These are phyloP conservation scores for Sinelater perroti DNA, from an alignment of 2,888 invertebrate genomes.

Conservation along the genomic window DNA sequence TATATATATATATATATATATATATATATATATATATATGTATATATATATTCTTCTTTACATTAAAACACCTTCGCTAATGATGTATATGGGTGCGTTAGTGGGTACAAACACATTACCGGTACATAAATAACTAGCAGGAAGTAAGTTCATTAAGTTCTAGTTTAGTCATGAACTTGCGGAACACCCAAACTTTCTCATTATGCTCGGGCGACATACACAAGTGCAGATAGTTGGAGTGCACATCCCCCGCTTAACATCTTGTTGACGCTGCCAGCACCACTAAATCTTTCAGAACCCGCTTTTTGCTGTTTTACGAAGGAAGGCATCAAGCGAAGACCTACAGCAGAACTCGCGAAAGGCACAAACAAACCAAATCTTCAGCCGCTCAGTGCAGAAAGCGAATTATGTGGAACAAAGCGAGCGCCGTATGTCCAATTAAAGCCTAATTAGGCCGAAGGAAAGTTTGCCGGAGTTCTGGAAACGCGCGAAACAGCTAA, in stretches of 20 bases:
- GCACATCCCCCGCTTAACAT: background rate
- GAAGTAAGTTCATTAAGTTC: slow-evolving; percentile 11
- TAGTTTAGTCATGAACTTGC: slow-evolving; percentile 6
- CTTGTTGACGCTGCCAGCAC: background rate
- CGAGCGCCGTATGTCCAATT: slow-evolving; percentile 31
- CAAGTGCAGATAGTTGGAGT: background rate
- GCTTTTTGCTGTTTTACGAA: background rate
- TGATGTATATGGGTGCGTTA: too few relatives aligned
- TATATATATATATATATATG: too few relatives aligned
- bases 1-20: too few relatives aligned
- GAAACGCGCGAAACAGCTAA: slow-evolving; percentile 21
- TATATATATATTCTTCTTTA: too few relatives aligned
- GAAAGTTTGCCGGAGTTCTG: slow-evolving; percentile 23
- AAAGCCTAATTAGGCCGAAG: slow-evolving; percentile 31
- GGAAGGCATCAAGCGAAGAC: too few relatives aligned
- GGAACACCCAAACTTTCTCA: slow-evolving; percentile 11
- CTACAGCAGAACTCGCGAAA: too few relatives aligned
- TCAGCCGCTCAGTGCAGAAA: slow-evolving; percentile 8
- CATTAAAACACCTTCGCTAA: too few relatives aligned
- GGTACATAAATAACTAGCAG: too few relatives aligned
- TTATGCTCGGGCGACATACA: slow-evolving; percentile 4
- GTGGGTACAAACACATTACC: too few relatives aligned
- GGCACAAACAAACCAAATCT: slow-evolving; percentile 11
- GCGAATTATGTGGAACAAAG: slow-evolving; percentile 21
- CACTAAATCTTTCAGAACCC: background rate